Evolutionary conservation across 2,888 invertebrate genomes (phyloP), one percentile per base, ranked within the genome.

Genomic region (Octonoba sinensis): DNA sequence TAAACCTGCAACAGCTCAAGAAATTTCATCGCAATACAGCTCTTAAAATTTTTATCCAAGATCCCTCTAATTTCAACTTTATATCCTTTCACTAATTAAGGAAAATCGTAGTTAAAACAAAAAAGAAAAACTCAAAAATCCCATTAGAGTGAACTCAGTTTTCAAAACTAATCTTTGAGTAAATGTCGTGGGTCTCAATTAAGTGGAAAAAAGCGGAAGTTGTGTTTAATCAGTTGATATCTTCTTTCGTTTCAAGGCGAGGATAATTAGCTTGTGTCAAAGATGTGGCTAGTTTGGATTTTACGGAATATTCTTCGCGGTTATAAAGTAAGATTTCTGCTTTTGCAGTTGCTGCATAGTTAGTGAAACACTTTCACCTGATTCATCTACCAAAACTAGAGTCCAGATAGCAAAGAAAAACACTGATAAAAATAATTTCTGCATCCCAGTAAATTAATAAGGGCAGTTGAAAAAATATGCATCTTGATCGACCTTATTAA

Each of bases 151-250:
- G 57, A 78, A 71, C 44, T 78, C 57, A 78, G 65, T 78, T 78
- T 71, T 59, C 66, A 65, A 72, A 78, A 71, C 71, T 78, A 78
- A 78, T 65, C 78, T 66, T 71, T 78, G 60, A 72, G 71, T 78
- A 78, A 78, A 71, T 78, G 78, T 44, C 27, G 59, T 66, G 36
- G 65, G 66, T 78, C 78, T 78, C 78, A 78, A 71, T 78, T 72
- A 78, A 78, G 46, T 57, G 74, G 20, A 77, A 77, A 69, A 77
- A 70, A 70, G 47, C 44, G 65, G 47, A 47, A 77, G 65, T 56
- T 66, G 47, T 71, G 64, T 78, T 78, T 78, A 71, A 78, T 78
- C 78, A 78, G 71, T 66, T 59, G 70, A 70, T 71, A 78, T 78
- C 78, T 78, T 72, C 71, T 78, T 78, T 72, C 78, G 65, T 59